Percentiles rank a stretch among this genome's conserved stretches.
Conservation (phyloP, 2,888 invertebrate genomes). For the Drosophila mayaguana region DNA sequence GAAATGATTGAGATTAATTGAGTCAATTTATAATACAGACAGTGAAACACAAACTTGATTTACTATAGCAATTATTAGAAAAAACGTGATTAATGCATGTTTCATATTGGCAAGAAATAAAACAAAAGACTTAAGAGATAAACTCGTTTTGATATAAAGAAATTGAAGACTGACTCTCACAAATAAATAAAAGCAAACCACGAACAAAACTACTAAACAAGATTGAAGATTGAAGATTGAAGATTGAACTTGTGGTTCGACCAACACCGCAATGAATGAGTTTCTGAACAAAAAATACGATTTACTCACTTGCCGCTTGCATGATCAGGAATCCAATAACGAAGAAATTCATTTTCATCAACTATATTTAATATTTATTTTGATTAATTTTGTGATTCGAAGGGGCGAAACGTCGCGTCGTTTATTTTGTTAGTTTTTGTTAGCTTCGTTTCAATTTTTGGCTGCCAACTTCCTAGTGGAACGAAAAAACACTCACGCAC, state of each 20-base stretch:
- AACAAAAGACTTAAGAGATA: conserved; percentile 6
- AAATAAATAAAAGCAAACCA: not conserved
- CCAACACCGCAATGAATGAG: conserved; percentile 42
- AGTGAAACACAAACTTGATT: not conserved
- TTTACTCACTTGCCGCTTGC: conserved; percentile 83
- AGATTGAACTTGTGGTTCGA: conserved; percentile 9
- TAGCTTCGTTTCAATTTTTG: conserved; percentile 54
- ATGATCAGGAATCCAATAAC: conserved; percentile 83
- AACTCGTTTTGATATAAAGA: not conserved
- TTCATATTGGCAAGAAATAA: not conserved
- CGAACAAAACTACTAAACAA: not conserved
- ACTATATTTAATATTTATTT: conserved; percentile 28
- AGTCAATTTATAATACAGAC: not conserved
- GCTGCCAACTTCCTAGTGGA: conserved; percentile 41
- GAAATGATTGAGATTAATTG: not conserved
- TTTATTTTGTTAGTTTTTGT: conserved; percentile 41
- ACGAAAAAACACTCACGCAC: conserved; percentile 46
- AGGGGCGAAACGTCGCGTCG: conserved; percentile 9
- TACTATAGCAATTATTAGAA: not conserved
- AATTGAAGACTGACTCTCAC: not conserved
- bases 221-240: not conserved
- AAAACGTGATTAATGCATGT: not conserved
- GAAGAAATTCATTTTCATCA: conserved; percentile 78
- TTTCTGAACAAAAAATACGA: conserved; percentile 16
- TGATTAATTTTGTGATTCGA: conserved; percentile 22